These are phyloP conservation scores for Meteorus colon DNA, from an alignment of 2,888 invertebrate species.

Conservation along the genomic window DNA sequence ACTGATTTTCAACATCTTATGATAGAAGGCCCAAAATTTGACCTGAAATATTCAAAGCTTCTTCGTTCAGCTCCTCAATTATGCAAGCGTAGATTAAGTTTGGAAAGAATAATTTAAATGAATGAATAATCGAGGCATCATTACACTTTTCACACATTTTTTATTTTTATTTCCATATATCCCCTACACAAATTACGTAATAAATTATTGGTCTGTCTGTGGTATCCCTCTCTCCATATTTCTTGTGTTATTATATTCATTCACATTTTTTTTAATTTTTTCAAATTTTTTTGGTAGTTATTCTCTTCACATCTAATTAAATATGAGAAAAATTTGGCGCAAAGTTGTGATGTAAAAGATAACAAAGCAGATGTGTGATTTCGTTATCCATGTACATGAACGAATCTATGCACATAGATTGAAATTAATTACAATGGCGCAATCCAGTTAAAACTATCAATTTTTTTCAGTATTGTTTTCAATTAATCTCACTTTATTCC, in stretches of 20 bases:
- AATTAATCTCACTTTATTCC: neutral
- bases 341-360: neutral
- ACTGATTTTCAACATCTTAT: neutral
- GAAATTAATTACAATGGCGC: neutral
- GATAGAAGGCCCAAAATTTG: neutral
- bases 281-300: conserved; percentile 28
- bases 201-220: conserved; percentile 66
- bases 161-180: conserved; percentile 62
- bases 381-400: neutral
- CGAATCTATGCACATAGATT: neutral
- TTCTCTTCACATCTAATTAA: neutral
- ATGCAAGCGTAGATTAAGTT: neutral
- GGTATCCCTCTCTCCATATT: conserved; percentile 28
- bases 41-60: neutral
- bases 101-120: neutral
- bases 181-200: conserved; percentile 63
- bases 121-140: neutral
- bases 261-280: conserved; percentile 40
- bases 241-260: conserved; percentile 24
- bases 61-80: neutral
- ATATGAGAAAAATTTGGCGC: neutral
- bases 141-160: conserved; percentile 55
- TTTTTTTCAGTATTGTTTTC: too few relatives aligned
- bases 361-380: conserved; percentile 4
- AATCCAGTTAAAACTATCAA: neutral